phyloP scores from a whole-genome alignment of 2,113 vertebrate genomes.

The Callaeas wilsoni region DNA sequence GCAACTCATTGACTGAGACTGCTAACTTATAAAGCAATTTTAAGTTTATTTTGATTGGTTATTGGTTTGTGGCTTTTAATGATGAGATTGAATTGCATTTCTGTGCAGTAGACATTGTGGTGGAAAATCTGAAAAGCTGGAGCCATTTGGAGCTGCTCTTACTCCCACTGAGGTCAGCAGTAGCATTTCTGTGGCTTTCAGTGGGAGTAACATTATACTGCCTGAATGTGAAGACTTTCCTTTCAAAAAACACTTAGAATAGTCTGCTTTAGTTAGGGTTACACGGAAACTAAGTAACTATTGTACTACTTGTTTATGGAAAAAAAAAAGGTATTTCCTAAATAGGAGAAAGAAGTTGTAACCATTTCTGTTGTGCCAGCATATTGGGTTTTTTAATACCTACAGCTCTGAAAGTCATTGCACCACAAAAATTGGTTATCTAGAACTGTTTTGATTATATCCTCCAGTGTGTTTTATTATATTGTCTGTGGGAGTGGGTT shows the following conservation, averaged over 20 bases:
- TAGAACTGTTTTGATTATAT: not conserved
- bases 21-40: not conserved
- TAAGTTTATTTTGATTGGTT: constrained; percentile 4
- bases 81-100: not conserved
- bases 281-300: not conserved
- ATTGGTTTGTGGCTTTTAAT: not conserved
- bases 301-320: not conserved
- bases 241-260: not conserved
- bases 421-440: not conserved
- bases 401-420: not conserved
- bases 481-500: not conserved
- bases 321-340: not conserved
- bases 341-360: not conserved
- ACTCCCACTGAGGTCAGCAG: constrained; percentile 17
- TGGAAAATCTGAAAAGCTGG: not conserved
- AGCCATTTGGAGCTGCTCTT: not conserved
- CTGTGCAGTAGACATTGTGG: not conserved
- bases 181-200: constrained; percentile 39
- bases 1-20: not conserved
- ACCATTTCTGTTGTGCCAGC: not conserved
- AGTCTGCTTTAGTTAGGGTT: not conserved
- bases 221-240: not conserved
- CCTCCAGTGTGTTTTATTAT: not conserved
- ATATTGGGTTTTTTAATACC: not conserved
- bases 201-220: not conserved